Conservation (phyloP, 2,113 vertebrate genomes). For the Sterna hirundo region DNA sequence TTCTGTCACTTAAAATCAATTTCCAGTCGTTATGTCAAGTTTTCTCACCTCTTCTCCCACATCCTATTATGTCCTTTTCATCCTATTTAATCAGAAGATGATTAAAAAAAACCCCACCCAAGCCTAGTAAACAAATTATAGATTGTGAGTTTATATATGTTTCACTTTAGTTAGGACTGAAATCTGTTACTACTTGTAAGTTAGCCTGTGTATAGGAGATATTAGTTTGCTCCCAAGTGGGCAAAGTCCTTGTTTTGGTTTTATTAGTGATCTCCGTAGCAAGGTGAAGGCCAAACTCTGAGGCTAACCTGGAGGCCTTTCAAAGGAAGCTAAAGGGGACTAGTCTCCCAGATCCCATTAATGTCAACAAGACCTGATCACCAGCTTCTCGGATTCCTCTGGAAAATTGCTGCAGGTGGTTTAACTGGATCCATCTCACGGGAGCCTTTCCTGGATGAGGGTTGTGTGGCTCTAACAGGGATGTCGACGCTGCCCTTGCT, state of each 20-base stretch:
- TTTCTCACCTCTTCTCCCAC: background rate
- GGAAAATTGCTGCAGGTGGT: background rate
- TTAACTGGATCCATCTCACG: background rate
- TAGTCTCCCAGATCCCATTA: background rate
- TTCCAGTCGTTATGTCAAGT: background rate
- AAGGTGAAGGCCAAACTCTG: background rate
- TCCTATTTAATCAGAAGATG: background rate
- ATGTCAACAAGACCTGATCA: background rate
- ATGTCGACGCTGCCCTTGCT: background rate
- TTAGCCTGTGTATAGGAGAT: background rate
- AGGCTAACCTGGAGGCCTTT: background rate
- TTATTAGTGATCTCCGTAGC: background rate
- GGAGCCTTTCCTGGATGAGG: background rate
- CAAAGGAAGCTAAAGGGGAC: background rate
- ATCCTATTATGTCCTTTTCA: background rate
- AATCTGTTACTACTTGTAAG: background rate
- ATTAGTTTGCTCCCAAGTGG: background rate
- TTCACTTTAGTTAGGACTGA: background rate
- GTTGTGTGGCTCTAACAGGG: background rate
- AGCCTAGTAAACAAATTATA: background rate
- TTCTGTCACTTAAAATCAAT: background rate
- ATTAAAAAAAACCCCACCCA: background rate
- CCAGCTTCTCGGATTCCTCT: background rate
- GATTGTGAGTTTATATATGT: background rate
- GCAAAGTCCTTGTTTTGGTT: background rate